These are phyloP conservation scores for Drosophila ezoana DNA, from an alignment of 2,888 invertebrate species.

Conservation along the genomic window DNA sequence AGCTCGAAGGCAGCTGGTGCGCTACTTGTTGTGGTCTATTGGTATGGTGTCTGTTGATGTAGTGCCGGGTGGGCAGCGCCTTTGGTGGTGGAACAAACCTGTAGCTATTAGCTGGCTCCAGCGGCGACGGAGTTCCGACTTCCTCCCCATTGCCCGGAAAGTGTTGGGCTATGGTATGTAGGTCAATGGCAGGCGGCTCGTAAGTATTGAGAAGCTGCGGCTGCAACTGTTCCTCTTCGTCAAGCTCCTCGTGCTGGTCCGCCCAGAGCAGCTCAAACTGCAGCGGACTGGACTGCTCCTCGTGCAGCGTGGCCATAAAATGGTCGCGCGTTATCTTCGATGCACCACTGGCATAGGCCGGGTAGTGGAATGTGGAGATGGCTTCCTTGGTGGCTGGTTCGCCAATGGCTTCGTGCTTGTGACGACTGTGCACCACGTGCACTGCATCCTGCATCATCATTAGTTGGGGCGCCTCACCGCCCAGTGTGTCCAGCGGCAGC, in stretches of 20 bases:
- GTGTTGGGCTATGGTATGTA: not conserved
- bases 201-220: not conserved
- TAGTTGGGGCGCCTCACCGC: slow-evolving; percentile 15
- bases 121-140: not conserved
- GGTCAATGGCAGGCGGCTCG: slow-evolving; percentile 1
- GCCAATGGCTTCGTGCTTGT: not conserved
- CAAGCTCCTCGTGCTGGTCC: not conserved
- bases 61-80: not conserved
- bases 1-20: not conserved
- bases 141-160: no score
- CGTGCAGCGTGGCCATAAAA: slow-evolving; percentile 42
- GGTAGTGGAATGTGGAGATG: slow-evolving; percentile 21
- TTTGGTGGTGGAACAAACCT: not conserved
- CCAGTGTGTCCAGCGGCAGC: not conserved
- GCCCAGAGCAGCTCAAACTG: slow-evolving; percentile 29
- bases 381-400: not conserved
- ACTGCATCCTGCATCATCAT: slow-evolving; percentile 41
- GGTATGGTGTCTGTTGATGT: not conserved
- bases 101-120: not conserved
- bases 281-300: slow-evolving; percentile 31
- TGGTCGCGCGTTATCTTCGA: slow-evolving; percentile 26
- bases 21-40: not conserved
- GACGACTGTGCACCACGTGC: slow-evolving; percentile 27
- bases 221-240: not conserved
- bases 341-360: slow-evolving; percentile 8